phyloP scores from a whole-genome alignment of 1,140 invertebrate genomes.

The Lucilia sericata region DNA sequence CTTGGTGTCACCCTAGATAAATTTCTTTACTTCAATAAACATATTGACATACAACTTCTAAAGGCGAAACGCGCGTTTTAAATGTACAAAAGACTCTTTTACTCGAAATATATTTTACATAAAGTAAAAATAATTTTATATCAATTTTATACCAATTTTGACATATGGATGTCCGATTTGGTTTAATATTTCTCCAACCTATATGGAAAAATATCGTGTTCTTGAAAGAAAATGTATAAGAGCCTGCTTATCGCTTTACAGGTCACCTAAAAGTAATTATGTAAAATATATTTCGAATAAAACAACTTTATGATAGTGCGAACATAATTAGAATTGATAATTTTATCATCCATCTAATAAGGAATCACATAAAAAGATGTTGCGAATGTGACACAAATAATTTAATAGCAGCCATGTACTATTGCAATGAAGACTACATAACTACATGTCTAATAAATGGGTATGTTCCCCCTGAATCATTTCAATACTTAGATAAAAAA shows the following conservation, averaged over 20 bases:
- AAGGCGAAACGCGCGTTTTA: neutral
- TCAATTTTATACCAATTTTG: too few species aligned
- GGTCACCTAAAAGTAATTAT: too few species aligned
- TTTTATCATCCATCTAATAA: slow-evolving; percentile 1
- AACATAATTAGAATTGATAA: neutral
- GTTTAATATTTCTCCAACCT: too few species aligned
- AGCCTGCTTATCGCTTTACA: too few species aligned
- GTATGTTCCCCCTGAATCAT: neutral
- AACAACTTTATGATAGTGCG: neutral
- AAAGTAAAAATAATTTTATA: slow-evolving; percentile 17
- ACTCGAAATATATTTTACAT: neutral
- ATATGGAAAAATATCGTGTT: too few species aligned
- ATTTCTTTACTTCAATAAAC: too few species aligned
- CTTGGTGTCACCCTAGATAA: neutral
- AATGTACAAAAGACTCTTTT: slow-evolving; percentile 31
- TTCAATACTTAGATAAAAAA: neutral
- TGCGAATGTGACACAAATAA: neutral
- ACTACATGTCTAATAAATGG: neutral
- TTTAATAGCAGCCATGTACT: neutral
- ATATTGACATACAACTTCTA: neutral
- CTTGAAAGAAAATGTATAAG: too few species aligned
- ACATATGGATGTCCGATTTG: too few species aligned
- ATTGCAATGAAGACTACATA: neutral
- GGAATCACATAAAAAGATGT: neutral
- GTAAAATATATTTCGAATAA: too few species aligned